Conservation (phyloP, 2,113 vertebrate species). For the Bufo gargarizans region DNA sequence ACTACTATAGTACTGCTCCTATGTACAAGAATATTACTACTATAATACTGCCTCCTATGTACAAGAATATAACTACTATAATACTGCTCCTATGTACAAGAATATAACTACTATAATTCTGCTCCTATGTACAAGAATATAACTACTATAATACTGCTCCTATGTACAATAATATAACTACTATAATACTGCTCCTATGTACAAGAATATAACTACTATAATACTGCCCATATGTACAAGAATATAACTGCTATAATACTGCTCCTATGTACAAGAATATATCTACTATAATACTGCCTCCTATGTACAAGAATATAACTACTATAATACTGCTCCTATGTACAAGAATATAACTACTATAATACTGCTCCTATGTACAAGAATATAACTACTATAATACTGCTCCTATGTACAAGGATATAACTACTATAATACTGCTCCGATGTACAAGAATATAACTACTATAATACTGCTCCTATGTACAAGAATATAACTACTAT, state of each 20-base stretch:
- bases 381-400: too few relatives aligned
- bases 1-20: background rate
- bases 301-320: slow-evolving; percentile 13
- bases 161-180: slow-evolving; percentile 14
- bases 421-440: too few relatives aligned
- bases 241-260: slow-evolving; percentile 10
- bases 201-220: slow-evolving; percentile 12
- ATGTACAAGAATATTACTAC: slow-evolving; percentile 1
- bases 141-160: slow-evolving; percentile 15
- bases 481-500: too few relatives aligned
- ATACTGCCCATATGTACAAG: background rate
- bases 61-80: slow-evolving; percentile 21
- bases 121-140: slow-evolving; percentile 13
- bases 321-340: background rate
- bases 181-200: slow-evolving; percentile 3
- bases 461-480: too few relatives aligned
- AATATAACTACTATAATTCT: slow-evolving; percentile 14
- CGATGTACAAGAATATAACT: too few relatives aligned
- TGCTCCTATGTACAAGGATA: too few relatives aligned
- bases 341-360: too few relatives aligned
- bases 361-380: too few relatives aligned
- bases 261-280: slow-evolving; percentile 5
- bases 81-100: slow-evolving; percentile 1
- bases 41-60: background rate
- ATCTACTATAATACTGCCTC: background rate